Conservation (phyloP, 2,888 invertebrate genomes). For the Andrena bicolor region DNA sequence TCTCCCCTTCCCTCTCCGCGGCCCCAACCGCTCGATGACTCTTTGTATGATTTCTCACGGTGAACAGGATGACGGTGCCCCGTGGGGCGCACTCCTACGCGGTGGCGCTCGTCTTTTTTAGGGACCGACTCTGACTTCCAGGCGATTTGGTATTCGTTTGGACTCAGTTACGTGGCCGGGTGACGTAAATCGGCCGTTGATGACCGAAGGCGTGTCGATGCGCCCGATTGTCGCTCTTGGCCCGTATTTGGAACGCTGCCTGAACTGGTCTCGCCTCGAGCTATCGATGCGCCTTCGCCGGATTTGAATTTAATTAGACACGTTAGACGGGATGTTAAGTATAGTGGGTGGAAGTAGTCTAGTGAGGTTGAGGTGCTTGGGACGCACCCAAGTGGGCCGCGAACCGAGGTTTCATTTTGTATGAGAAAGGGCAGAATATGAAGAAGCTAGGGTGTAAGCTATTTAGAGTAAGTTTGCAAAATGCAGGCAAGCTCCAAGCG, state of each 20-base stretch:
- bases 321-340: neutral
- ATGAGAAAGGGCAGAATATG: no score
- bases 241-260: constrained; percentile 22
- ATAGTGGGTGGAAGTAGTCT: neutral
- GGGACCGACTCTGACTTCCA: neutral
- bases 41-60: constrained; percentile 64
- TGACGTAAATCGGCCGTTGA: constrained; percentile 36
- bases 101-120: constrained; percentile 15
- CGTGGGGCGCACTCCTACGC: constrained; percentile 16
- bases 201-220: constrained; percentile 32
- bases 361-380: neutral
- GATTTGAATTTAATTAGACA: constrained; percentile 8
- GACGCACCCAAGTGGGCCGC: neutral
- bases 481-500: neutral
- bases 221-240: constrained; percentile 5
- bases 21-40: constrained; percentile 14
- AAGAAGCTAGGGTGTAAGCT: no score
- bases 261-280: neutral
- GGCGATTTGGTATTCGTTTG: constrained; percentile 1
- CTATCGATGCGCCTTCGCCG: neutral
- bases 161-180: constrained; percentile 20
- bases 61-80: constrained; percentile 19
- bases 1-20: constrained; percentile 10
- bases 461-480: no score
- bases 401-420: no score